These are phyloP conservation scores for Troides oblongomaculatus DNA, from an alignment of 2,888 invertebrate genomes.

Conservation along the genomic window DNA sequence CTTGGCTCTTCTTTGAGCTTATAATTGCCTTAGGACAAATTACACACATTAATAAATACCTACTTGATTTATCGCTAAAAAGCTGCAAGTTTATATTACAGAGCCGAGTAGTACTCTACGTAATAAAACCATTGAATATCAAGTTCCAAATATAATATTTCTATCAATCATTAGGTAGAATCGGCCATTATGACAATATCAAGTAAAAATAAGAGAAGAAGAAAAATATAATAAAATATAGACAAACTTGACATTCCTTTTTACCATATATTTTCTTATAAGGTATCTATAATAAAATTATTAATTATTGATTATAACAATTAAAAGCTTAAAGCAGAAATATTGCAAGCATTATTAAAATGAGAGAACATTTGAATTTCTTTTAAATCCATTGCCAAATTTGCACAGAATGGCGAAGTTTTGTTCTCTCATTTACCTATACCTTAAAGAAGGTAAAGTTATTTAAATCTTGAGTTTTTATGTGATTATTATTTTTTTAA, in stretches of 20 bases:
- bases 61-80: neutral
- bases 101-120: neutral
- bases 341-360: conserved; percentile 8
- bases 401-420: neutral
- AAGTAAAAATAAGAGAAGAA: neutral
- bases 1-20: conserved; percentile 87
- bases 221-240: neutral
- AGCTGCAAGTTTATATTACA: neutral
- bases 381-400: neutral
- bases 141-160: conserved; percentile 11
- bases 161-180: conserved; percentile 7
- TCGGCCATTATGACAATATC: conserved; percentile 8
- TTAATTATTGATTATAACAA: conserved; percentile 12
- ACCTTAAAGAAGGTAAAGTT: neutral
- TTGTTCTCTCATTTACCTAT: conserved; percentile 1
- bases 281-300: neutral
- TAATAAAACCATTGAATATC: neutral
- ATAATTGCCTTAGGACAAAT: conserved; percentile 85
- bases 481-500: neutral
- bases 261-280: neutral
- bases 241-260: neutral
- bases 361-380: conserved; percentile 13
- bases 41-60: conserved; percentile 42
- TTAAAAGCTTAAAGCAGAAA: conserved; percentile 13
- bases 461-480: neutral